phyloP scores from a whole-genome alignment of 1,140 invertebrate species.

The Lamellibrachia luymesi region DNA sequence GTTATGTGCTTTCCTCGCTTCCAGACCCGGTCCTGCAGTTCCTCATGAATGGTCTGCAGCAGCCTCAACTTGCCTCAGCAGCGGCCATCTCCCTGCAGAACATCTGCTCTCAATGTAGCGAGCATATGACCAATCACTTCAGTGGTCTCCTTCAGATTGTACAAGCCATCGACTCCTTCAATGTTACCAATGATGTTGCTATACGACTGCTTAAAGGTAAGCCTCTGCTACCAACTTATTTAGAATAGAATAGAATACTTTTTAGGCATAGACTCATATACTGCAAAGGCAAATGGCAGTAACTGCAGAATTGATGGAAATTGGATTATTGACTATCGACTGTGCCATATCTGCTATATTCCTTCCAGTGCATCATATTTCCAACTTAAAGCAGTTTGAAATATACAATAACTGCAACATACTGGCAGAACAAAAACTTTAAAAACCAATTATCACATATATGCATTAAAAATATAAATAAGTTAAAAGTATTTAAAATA shows the following conservation, averaged over 20 bases:
- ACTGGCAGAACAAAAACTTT: too few species aligned
- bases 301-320: too few species aligned
- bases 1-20: constrained; percentile 34
- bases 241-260: background rate
- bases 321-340: too few species aligned
- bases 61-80: constrained; percentile 71
- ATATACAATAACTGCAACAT: too few species aligned
- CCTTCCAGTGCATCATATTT: too few species aligned
- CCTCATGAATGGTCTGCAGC: constrained; percentile 72
- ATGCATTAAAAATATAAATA: too few species aligned
- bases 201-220: constrained; percentile 79
- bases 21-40: constrained; percentile 78
- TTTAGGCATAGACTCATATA: background rate
- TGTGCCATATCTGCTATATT: too few species aligned
- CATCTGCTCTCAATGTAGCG: constrained; percentile 74
- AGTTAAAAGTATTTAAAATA: too few species aligned
- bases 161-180: constrained; percentile 74
- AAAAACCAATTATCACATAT: too few species aligned
- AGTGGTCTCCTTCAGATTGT: constrained; percentile 78
- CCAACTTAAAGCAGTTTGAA: too few species aligned
- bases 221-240: background rate
- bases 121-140: constrained; percentile 79
- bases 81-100: constrained; percentile 72
- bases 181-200: constrained; percentile 77
- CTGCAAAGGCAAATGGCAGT: background rate